Evolutionary conservation across 1,140 invertebrate species (phyloP).

Genomic region (Glossosoma conforme): DNA sequence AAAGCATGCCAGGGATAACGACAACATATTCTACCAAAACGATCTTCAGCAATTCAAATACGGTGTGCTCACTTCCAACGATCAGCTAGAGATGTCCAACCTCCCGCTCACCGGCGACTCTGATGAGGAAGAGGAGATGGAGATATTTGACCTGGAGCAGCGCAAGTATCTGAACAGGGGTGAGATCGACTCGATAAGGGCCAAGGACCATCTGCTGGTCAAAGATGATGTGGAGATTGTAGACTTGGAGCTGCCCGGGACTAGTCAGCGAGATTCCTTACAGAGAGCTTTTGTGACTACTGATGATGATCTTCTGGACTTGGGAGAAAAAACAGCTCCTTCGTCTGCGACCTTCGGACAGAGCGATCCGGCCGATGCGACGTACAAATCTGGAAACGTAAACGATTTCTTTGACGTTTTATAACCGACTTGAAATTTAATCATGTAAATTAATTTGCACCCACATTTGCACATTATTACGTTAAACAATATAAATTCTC

Average conservation of each 20-base stretch:
- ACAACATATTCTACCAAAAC: conserved; percentile 8
- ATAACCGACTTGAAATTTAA: conserved; percentile 14
- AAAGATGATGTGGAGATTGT: conserved; percentile 27
- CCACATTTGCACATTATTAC: not conserved
- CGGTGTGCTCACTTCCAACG: conserved; percentile 23
- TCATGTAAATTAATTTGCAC: too few species aligned
- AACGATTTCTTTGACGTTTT: conserved; percentile 25
- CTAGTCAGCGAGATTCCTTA: not conserved
- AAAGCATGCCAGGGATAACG: conserved; percentile 7
- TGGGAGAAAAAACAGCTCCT: too few species aligned
- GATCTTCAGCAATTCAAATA: conserved; percentile 29
- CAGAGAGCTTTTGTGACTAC: not conserved
- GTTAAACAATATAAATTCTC: too few species aligned
- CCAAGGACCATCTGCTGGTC: conserved; percentile 5
- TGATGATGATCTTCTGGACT: conserved; percentile 23
- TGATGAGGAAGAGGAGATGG: conserved; percentile 27
- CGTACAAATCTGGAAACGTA: too few species aligned
- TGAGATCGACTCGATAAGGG: conserved; percentile 2
- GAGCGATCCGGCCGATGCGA: too few species aligned
- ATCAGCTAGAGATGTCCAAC: conserved; percentile 24
- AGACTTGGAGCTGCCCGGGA: conserved; percentile 24
- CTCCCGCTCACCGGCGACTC: conserved; percentile 18
- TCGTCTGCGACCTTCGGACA: too few species aligned
- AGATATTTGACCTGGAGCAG: conserved; percentile 28
- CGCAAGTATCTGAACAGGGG: conserved; percentile 16